Conservation (phyloP, 2,888 invertebrate genomes). For the Heteropelma amictum region DNA sequence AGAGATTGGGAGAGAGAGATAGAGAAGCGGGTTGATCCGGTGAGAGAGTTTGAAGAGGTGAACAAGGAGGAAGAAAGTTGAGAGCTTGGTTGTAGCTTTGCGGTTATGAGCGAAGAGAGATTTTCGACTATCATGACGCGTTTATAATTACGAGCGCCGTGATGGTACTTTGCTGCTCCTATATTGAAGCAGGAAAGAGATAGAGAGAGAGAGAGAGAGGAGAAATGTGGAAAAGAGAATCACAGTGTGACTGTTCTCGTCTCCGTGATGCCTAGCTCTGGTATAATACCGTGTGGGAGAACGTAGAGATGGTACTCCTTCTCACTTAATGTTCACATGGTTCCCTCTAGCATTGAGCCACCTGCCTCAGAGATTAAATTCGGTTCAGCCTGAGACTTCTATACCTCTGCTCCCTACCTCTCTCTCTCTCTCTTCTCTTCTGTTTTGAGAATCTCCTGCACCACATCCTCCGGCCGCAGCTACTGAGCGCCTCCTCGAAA, state of each 20-base stretch:
- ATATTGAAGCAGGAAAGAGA: constrained; percentile 33
- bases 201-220: constrained; percentile 2
- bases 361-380: constrained; percentile 56
- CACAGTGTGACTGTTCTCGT: constrained; percentile 20
- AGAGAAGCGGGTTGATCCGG: background rate
- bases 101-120: constrained; percentile 37
- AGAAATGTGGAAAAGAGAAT: constrained; percentile 11
- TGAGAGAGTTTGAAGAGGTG: constrained; percentile 23
- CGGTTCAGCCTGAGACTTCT: constrained; percentile 53
- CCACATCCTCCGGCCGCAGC: constrained; percentile 40
- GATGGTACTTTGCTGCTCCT: constrained; percentile 41
- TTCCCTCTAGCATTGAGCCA: constrained; percentile 46
- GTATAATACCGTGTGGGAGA: constrained; percentile 20
- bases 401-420: constrained; percentile 21
- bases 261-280: constrained; percentile 7
- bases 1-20: background rate
- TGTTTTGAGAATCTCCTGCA: constrained; percentile 31
- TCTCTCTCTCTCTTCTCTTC: constrained; percentile 2
- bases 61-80: constrained; percentile 28
- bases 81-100: constrained; percentile 22
- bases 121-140: constrained; percentile 55
- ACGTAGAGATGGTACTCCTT: constrained; percentile 55
- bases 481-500: constrained; percentile 25
- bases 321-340: constrained; percentile 55
- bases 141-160: constrained; percentile 50